A percentile compares a stretch with the other conserved stretches of the same genome.
phyloP scores from a whole-genome alignment of 2,113 vertebrate species.

The Nipponia nippon region DNA sequence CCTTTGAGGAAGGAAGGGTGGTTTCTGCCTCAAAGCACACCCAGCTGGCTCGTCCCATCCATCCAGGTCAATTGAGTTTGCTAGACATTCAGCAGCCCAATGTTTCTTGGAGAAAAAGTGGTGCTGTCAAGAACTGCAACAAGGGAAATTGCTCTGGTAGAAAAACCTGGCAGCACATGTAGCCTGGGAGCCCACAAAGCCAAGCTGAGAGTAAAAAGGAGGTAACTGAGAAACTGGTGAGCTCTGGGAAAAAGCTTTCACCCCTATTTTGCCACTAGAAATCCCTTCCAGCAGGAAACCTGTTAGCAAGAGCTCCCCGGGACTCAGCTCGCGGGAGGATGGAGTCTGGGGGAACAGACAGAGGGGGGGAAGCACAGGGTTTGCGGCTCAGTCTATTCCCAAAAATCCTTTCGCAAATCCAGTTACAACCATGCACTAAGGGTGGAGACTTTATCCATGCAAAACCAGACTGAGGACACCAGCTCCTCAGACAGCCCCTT shows the following conservation, averaged over 20 bases:
- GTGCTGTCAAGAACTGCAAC: conserved; percentile 47
- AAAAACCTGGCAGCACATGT: neutral
- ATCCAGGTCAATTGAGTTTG: conserved; percentile 21
- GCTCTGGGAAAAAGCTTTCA: neutral
- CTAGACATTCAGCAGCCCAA: conserved; percentile 24
- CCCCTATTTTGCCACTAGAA: neutral
- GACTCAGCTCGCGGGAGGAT: neutral
- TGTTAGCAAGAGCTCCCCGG: neutral
- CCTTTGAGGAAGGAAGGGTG: neutral
- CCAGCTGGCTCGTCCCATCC: conserved; percentile 14
- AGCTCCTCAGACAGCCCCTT: neutral
- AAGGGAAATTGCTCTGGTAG: conserved; percentile 33
- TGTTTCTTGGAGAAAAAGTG: conserved; percentile 36
- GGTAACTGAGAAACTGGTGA: neutral
- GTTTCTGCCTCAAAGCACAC: neutral
- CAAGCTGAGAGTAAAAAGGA: neutral
- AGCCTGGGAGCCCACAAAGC: neutral
- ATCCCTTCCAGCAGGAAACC: neutral
- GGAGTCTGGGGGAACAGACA: neutral
- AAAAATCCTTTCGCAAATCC: neutral
- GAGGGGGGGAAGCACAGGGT: neutral
- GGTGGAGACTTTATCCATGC: neutral
- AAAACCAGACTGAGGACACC: neutral
- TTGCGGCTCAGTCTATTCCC: neutral
- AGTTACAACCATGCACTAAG: neutral